These are phyloP conservation scores for Drosophila willistoni DNA, from an alignment of 1,140 invertebrate genomes.

Conservation along the genomic window DNA sequence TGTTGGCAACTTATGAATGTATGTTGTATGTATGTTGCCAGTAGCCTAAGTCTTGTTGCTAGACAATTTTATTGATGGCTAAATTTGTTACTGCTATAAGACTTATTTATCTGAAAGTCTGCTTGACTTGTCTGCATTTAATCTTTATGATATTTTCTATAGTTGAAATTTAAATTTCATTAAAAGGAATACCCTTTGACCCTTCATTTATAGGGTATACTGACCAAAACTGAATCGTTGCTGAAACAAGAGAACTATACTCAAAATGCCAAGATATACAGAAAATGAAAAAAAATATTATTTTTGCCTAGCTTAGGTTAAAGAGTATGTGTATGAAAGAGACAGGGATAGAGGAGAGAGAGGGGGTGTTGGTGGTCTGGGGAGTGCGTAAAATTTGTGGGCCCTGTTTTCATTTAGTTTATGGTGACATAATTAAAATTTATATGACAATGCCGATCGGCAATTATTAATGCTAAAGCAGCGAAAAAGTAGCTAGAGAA, in stretches of 20 bases:
- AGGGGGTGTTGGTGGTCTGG: not conserved
- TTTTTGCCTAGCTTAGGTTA: conserved; percentile 3
- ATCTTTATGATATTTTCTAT: too few relatives aligned
- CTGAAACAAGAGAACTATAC: conserved; percentile 35
- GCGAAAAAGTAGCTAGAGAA: not conserved
- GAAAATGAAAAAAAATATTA: conserved; percentile 1
- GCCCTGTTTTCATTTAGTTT: conserved; percentile 43
- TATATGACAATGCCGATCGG: conserved; percentile 44
- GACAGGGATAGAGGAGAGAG: not conserved
- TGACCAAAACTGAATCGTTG: conserved; percentile 19
- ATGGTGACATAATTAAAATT: conserved; percentile 68
- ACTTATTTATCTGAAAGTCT: not conserved
- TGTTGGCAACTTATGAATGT: not conserved
- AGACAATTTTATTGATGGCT: not conserved
- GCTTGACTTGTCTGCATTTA: not conserved
- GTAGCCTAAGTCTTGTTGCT: not conserved
- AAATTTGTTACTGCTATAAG: too few relatives aligned
- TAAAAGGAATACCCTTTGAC: not conserved
- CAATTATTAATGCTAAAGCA: conserved; percentile 20
- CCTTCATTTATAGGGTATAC: not conserved
- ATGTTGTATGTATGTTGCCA: not conserved
- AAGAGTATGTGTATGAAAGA: not conserved
- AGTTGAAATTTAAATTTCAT: too few relatives aligned
- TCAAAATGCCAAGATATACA: conserved; percentile 10
- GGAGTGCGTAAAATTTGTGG: not conserved